phyloP scores from a whole-genome alignment of 2,113 vertebrate genomes.

The Hepsetus odoe region DNA sequence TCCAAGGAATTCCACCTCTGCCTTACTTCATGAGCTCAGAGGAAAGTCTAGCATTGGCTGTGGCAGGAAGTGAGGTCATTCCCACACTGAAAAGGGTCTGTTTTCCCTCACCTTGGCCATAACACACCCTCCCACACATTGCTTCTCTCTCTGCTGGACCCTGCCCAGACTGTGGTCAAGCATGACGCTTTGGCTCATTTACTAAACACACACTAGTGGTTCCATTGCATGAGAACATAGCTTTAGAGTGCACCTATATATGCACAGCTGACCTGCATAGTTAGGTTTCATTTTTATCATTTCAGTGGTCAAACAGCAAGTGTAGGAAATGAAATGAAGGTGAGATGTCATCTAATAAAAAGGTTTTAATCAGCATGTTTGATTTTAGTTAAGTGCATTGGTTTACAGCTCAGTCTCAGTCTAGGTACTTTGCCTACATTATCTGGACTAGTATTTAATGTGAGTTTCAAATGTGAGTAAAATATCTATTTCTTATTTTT shows the following conservation, averaged over 20 bases:
- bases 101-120: background rate
- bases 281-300: conserved; percentile 1
- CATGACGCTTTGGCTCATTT: background rate
- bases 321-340: background rate
- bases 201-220: conserved; percentile 13
- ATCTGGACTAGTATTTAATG: no score
- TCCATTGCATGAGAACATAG: background rate
- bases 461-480: no score
- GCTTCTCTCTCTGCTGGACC: background rate
- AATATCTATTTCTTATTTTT: no score
- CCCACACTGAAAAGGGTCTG: conserved; percentile 5
- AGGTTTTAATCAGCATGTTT: background rate
- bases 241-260: background rate
- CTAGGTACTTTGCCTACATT: no score
- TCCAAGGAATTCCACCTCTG: background rate
- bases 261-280: background rate
- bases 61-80: conserved; percentile 33
- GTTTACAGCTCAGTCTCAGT: no score
- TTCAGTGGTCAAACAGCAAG: background rate
- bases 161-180: conserved; percentile 12
- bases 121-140: background rate
- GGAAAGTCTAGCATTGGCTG: background rate
- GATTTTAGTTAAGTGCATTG: no score
- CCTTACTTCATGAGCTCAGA: background rate
- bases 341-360: background rate